phyloP scores from a whole-genome alignment of 2,888 invertebrate genomes.

The Pristionchus japonicus region DNA sequence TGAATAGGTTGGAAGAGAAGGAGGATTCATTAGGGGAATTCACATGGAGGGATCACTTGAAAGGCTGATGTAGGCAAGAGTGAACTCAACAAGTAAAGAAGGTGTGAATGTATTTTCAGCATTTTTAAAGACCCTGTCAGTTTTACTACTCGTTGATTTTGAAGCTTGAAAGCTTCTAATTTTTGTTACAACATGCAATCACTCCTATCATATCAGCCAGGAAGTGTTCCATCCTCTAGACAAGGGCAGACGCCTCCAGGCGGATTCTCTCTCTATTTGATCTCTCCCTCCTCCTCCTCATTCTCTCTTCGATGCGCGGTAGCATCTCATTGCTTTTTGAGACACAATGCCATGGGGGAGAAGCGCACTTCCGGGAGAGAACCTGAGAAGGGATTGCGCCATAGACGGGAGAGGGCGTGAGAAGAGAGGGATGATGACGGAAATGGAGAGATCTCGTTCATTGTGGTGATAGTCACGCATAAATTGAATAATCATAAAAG shows the following conservation, averaged over 20 bases:
- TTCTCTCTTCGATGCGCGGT: background rate
- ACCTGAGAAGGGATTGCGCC: background rate
- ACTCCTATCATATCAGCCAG: background rate
- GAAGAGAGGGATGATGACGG: background rate
- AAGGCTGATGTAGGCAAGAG: background rate
- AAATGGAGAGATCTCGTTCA: background rate
- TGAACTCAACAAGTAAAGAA: too few species aligned
- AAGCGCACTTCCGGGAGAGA: background rate
- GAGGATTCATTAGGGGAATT: background rate
- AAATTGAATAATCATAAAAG: background rate
- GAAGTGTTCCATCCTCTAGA: slow-evolving; percentile 20
- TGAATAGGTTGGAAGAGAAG: slow-evolving; percentile 10
- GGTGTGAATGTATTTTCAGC: too few species aligned
- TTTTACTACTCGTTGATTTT: too few species aligned
- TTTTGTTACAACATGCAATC: background rate
- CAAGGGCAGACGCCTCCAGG: slow-evolving; percentile 12
- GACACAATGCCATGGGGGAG: slow-evolving; percentile 32
- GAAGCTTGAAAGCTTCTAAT: background rate
- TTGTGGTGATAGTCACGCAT: background rate
- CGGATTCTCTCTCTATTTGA: background rate
- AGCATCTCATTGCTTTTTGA: slow-evolving; percentile 38
- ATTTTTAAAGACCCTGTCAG: too few species aligned
- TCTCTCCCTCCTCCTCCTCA: too few species aligned
- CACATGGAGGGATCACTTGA: background rate
- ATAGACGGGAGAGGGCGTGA: background rate